phyloP scores from a whole-genome alignment of 2,888 invertebrate species.

The Zygogramma bicolorata region DNA sequence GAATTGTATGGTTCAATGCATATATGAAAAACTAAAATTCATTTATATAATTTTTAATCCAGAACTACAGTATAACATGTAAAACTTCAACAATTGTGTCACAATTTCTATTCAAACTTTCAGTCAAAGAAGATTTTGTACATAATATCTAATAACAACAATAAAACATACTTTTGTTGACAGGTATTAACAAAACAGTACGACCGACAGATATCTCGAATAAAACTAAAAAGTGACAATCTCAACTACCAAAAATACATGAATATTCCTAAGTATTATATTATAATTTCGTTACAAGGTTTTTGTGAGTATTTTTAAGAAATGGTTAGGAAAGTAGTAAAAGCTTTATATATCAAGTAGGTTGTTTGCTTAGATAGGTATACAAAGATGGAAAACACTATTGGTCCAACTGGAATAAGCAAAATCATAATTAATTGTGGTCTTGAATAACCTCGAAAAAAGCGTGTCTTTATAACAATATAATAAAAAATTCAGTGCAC shows the following conservation, averaged over 20 bases:
- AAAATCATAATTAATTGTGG: conserved; percentile 18
- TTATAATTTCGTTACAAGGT: neutral
- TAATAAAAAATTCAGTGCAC: too few species aligned
- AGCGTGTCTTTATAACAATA: too few species aligned
- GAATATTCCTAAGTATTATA: neutral
- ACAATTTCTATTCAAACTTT: conserved; percentile 50
- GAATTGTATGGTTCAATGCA: too few species aligned
- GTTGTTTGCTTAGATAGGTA: conserved; percentile 6
- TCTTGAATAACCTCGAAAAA: neutral
- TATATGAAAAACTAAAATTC: too few species aligned
- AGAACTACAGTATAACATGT: conserved; percentile 58
- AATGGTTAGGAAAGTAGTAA: conserved; percentile 48
- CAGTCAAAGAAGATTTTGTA: conserved; percentile 53
- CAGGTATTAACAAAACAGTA: neutral
- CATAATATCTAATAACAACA: conserved; percentile 44
- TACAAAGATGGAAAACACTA: neutral
- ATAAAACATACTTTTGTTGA: conserved; percentile 19
- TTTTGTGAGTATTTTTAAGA: conserved; percentile 25
- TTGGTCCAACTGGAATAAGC: conserved; percentile 45
- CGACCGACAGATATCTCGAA: neutral
- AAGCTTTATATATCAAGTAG: conserved; percentile 31
- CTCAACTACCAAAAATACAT: neutral
- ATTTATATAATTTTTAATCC: conserved; percentile 46
- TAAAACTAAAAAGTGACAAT: neutral
- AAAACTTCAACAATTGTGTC: conserved; percentile 58